phyloP scores from a whole-genome alignment of 2,113 vertebrate species.

The Micromys minutus region DNA sequence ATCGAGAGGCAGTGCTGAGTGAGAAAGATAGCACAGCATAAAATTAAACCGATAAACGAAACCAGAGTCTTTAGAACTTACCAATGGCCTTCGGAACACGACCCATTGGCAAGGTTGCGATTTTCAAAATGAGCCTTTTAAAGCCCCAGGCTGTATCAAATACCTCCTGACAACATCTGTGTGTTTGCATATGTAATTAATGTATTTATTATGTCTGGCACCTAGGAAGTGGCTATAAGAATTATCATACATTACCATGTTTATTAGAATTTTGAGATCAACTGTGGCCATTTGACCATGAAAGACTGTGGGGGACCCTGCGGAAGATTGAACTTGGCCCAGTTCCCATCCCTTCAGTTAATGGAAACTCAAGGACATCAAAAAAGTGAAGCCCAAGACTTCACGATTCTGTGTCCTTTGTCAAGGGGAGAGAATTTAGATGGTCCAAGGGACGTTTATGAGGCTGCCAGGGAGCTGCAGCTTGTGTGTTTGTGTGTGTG shows the following conservation, averaged over 20 bases:
- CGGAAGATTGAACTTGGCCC: neutral
- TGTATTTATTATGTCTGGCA: neutral
- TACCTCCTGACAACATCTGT: neutral
- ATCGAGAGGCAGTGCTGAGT: neutral
- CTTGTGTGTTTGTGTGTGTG: neutral
- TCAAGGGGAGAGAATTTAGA: constrained; percentile 60
- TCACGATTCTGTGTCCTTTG: neutral
- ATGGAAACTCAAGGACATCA: neutral
- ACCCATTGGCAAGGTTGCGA: neutral
- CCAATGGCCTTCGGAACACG: neutral
- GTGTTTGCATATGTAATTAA: neutral
- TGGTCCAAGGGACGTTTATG: constrained; percentile 55
- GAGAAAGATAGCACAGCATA: neutral
- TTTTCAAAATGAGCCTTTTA: constrained; percentile 5
- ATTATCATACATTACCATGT: neutral
- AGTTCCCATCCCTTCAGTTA: neutral
- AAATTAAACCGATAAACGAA: neutral
- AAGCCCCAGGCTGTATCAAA: neutral
- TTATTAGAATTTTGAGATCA: constrained; percentile 28
- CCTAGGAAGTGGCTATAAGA: neutral
- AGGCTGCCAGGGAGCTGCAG: constrained; percentile 1
- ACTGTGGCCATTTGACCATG: neutral
- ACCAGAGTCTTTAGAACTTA: neutral
- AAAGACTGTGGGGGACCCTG: neutral
- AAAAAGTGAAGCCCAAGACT: neutral